phyloP scores from a whole-genome alignment of 2,888 invertebrate species.

The Lochmaea capreae region DNA sequence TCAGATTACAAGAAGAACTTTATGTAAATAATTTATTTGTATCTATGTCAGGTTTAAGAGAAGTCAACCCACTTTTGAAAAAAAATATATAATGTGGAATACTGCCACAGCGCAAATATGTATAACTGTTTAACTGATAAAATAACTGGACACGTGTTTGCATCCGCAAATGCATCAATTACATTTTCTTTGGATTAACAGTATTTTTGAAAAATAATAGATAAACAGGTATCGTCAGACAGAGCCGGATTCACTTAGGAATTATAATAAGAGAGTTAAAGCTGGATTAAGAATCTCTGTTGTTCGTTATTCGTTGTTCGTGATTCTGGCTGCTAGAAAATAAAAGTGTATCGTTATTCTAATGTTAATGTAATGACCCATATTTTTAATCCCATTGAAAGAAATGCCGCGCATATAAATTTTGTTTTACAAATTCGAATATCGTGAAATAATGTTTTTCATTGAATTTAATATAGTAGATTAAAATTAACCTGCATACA shows the following conservation, averaged over 20 bases:
- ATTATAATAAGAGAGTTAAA: background rate
- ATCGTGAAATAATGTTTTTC: too few species aligned
- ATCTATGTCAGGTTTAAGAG: background rate
- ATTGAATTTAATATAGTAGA: too few species aligned
- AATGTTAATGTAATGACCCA: too few species aligned
- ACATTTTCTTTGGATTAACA: conserved; percentile 30
- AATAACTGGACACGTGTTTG: background rate
- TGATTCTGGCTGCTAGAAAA: too few species aligned
- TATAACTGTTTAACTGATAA: background rate
- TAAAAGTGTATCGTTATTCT: too few species aligned
- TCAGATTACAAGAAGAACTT: background rate
- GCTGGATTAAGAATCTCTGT: too few species aligned
- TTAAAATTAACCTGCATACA: too few species aligned
- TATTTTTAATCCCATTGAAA: too few species aligned
- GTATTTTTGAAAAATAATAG: conserved; percentile 33
- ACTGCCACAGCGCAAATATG: background rate
- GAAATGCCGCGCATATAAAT: too few species aligned
- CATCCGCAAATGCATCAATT: conserved; percentile 20
- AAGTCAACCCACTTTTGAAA: background rate
- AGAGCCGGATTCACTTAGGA: background rate
- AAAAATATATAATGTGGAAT: conserved; percentile 3
- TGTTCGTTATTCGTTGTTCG: too few species aligned
- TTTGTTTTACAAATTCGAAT: too few species aligned
- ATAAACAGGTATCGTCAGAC: conserved; percentile 10
- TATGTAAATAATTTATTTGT: background rate